Evolutionary conservation across 2,797 vertebrate species (phyloP).

Genomic region (Urosaurus nigricauda): DNA sequence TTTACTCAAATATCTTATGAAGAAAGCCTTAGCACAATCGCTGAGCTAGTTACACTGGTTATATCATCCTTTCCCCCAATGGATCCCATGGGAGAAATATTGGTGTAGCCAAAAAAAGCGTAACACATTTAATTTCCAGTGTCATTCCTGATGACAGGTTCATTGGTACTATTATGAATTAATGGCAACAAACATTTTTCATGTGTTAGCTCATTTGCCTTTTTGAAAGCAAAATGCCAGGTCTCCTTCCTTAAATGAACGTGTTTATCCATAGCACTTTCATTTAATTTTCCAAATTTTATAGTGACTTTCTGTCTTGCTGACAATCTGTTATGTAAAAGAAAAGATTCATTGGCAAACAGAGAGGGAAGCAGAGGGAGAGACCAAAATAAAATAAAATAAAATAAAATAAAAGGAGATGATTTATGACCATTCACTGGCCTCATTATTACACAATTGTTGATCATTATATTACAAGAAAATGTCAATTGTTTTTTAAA

Average conservation of each 20-base stretch:
- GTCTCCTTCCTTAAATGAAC: constrained; percentile 38
- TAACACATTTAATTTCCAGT: constrained; percentile 43
- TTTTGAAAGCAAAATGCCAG: constrained; percentile 3
- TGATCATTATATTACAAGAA: constrained; percentile 5
- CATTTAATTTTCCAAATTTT: constrained; percentile 23
- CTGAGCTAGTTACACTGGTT: not conserved
- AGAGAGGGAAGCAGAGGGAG: not conserved
- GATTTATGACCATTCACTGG: not conserved
- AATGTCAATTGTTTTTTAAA: not conserved
- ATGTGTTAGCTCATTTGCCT: constrained; percentile 14
- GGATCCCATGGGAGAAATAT: not conserved
- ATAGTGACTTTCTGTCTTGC: constrained; percentile 16
- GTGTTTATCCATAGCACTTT: constrained; percentile 22
- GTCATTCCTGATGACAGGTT: constrained; percentile 55
- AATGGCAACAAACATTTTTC: constrained; percentile 35
- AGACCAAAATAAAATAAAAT: not conserved
- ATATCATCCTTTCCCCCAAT: not conserved
- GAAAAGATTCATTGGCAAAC: not conserved
- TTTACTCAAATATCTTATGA: not conserved
- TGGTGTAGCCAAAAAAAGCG: not conserved
- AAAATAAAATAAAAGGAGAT: accelerated
- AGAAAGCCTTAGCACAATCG: accelerated
- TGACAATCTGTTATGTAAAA: not conserved
- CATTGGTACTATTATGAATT: constrained; percentile 42
- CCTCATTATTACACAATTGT: not conserved